Evolutionary conservation across 2,888 invertebrate genomes (phyloP), one percentile per base, ranked within the genome.

Genomic region (Lasius fuliginosus): DNA sequence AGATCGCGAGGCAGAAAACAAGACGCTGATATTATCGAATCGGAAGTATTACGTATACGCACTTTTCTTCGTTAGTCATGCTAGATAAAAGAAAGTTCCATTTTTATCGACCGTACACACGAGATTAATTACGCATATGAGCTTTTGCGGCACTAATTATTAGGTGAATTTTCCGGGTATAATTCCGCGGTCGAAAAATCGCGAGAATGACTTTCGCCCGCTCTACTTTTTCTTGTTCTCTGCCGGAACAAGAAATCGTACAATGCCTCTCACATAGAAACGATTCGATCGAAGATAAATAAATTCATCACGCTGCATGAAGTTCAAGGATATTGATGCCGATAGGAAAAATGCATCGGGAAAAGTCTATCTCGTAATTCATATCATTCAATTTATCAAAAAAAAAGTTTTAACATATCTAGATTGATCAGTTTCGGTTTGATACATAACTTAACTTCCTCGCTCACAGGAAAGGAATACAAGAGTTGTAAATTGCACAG

Each of bases 81-180:
- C 60, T 49, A 58, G 56, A 68, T 33, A 76, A 60, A 87, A 76
- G 88, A 88, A 89, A 90, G 84, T 89, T 75, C 68, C 60, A 71
- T 81, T 86, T 86, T 56, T 85, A 60, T 71, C 69, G 46, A 23
- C 40, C 42, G 30, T 9, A 11, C 4, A 36, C 36, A 36, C 9
- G 58, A 12, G 30, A 56, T 62, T 85, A 86, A 89, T 89, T 85
- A 67, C 58, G 49, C 58, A 81, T 81, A 56, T 9, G 23, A 53
- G 42, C 58, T 87, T 77, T 84, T 79, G 68, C 81, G 67, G 76
- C 36, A 64, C 76, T 89, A 89, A 89, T 89, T 89, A 87, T 62
- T 42, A n/a, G 18, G 53, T n/a, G 71, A 83, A 33, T 85, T 90
- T 53, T 89, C 89, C 89, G 90, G 81, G 84, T 90, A 68, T 58